Evolutionary conservation across 1,140 invertebrate species (phyloP), one percentile per base, ranked within the genome.

Genomic region (Nasonia giraulti): DNA sequence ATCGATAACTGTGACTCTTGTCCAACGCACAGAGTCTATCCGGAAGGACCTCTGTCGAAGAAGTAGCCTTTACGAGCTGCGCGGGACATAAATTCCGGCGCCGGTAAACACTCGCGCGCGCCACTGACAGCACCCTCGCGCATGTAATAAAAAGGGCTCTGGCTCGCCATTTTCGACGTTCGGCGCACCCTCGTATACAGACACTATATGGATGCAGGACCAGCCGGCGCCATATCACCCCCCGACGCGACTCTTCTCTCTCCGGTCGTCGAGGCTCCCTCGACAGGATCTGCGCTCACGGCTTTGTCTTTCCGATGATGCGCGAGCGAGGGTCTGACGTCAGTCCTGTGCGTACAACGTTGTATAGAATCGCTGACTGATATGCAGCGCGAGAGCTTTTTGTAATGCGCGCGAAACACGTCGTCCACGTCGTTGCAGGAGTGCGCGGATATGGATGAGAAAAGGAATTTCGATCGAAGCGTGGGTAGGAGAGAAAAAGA

Each of bases 181-280:
- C 55, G 55, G 5, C 20, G 3, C 55, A 20, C 55, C 55, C 55
- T 62, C 55, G 20, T 37, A 37, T 37, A 37, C 33, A 37, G 4
- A 6, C 17, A 47, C 11, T n/a, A 50, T 14, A 50, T 37, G 6
- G 10, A 20, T 17, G n/a, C n/a, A 80, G 23, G 68, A 80, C 23
- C 68, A 50, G 33, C 33, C 40, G 78, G 78, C 78, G 78, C 78
- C 78, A 40, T 6, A 71, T 71, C 44, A 20, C 14, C 8, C n/a
- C 44, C 10, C 27, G 27, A 14, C 11, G 14, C 68, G 8, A 10
- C 68, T 71, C 11, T 71, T 33, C n/a, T 71, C 27, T 33, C 23
- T 71, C 68, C 68, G 6, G 0, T 62, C 20, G 27, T 40, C 17
- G 55, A 14, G 55, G 6, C 12, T 17, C 47, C 47, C 12, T 17